Conservation (phyloP, 2,888 invertebrate genomes). For the Ichneumoninae sp. region DNA sequence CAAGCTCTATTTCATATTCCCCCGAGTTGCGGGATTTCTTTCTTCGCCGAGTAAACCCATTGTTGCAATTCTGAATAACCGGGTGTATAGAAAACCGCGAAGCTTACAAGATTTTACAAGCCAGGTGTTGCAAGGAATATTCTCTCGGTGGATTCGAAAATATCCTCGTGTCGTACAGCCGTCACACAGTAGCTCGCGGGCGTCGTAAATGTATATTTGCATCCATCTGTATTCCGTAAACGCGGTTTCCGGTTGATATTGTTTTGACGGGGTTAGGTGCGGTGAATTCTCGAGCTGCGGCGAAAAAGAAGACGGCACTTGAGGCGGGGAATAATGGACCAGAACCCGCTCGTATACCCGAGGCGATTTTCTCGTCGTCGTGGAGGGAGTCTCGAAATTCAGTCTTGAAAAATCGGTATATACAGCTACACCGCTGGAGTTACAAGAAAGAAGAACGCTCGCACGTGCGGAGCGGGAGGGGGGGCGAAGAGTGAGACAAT, state of each 20-base stretch:
- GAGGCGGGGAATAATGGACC: conserved; percentile 4
- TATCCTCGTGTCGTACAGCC: conserved; percentile 35
- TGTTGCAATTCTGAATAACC: neutral
- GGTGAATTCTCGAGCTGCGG: conserved; percentile 9
- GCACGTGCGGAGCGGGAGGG: neutral
- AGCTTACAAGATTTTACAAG: conserved; percentile 41
- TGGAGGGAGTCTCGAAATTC: neutral
- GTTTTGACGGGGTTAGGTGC: neutral
- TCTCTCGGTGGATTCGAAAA: conserved; percentile 7
- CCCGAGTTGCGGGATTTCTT: neutral
- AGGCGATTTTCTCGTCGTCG: neutral
- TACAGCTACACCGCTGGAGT: neutral
- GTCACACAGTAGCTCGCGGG: conserved; percentile 17
- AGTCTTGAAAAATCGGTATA: conserved; percentile 7
- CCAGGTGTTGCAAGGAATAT: conserved; percentile 29
- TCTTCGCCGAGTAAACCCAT: conserved; percentile 1
- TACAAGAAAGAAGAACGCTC: neutral
- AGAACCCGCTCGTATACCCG: conserved; percentile 11
- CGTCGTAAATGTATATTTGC: conserved; percentile 41
- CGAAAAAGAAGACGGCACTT: conserved; percentile 20
- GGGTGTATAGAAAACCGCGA: conserved; percentile 10
- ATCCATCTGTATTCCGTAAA: conserved; percentile 40
- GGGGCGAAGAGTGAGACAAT: neutral
- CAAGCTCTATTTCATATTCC: neutral
- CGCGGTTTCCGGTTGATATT: conserved; percentile 14